Evolutionary conservation across 2,888 invertebrate species (phyloP).

Genomic region (Steinernema hermaphroditum): DNA sequence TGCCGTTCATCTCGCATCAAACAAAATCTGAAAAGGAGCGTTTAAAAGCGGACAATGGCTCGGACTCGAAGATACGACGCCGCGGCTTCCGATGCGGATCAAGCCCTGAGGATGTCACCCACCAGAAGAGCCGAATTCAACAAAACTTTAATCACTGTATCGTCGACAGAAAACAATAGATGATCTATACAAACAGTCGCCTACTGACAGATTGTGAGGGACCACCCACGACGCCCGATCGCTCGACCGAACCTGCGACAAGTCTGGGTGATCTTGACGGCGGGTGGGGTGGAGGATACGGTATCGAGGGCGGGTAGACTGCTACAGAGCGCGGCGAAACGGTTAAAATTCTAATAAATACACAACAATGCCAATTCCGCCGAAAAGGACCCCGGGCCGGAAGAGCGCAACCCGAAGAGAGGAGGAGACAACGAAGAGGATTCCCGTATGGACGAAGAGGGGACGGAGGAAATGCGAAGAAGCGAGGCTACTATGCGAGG

Average conservation of each 20-base stretch:
- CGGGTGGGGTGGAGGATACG: background rate
- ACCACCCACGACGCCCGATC: constrained; percentile 27
- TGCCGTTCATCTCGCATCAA: background rate
- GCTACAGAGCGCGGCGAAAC: background rate
- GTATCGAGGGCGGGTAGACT: background rate
- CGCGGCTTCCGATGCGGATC: constrained; percentile 3
- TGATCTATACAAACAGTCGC: constrained; percentile 21
- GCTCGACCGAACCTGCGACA: background rate
- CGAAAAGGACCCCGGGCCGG: constrained; percentile 25
- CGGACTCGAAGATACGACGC: background rate
- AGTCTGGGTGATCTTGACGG: background rate
- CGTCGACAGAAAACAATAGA: background rate
- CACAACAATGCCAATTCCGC: constrained; percentile 19
- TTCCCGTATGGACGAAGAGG: constrained; percentile 20
- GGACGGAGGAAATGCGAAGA: constrained; percentile 12
- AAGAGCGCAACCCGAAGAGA: constrained; percentile 28
- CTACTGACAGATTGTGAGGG: background rate
- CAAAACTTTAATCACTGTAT: background rate
- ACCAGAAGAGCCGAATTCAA: background rate
- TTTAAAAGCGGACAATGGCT: background rate
- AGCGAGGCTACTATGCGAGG: constrained; percentile 14
- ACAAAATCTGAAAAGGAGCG: background rate
- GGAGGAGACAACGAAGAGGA: constrained; percentile 3
- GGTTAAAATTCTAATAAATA: constrained; percentile 19
- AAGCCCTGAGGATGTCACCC: background rate